A percentile compares a stretch with the other conserved stretches of the same genome.
Evolutionary conservation across 2,797 vertebrate species (phyloP).

Genomic region (Cacajao melanocephalus): DNA sequence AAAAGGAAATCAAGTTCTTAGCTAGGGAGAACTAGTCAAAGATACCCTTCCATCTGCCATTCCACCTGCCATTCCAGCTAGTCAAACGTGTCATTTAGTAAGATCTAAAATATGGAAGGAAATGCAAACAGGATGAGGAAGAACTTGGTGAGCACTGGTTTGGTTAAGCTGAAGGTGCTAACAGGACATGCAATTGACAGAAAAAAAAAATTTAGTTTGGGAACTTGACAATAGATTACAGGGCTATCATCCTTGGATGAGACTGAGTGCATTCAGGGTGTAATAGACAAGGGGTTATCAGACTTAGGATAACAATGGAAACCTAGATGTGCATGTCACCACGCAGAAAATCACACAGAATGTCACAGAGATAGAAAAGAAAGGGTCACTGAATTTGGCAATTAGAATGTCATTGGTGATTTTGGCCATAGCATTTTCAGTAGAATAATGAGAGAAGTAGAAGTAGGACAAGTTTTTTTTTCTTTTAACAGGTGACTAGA

Average conservation of each 20-base stretch:
- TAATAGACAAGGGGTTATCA: too few species aligned
- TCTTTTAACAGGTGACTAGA: background rate
- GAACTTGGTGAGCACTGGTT: background rate
- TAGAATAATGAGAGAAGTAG: background rate
- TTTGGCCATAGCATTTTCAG: background rate
- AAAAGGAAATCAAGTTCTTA: background rate
- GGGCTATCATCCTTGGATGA: too few species aligned
- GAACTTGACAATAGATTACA: background rate
- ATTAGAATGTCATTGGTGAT: background rate
- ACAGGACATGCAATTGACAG: background rate
- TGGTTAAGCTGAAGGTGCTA: background rate
- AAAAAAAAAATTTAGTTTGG: background rate
- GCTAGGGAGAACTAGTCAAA: background rate
- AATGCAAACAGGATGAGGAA: background rate
- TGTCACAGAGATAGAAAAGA: background rate
- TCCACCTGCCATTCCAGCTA: too few species aligned
- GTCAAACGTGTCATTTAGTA: background rate
- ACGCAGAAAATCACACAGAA: background rate
- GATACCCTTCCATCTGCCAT: background rate
- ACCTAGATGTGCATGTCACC: background rate
- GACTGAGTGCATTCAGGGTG: too few species aligned
- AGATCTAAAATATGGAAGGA: background rate
- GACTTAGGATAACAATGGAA: background rate
- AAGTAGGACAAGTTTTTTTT: background rate
- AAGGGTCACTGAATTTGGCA: background rate